Evolutionary conservation across 1,140 invertebrate genomes (phyloP).

Genomic region (Megalopta genalis): DNA sequence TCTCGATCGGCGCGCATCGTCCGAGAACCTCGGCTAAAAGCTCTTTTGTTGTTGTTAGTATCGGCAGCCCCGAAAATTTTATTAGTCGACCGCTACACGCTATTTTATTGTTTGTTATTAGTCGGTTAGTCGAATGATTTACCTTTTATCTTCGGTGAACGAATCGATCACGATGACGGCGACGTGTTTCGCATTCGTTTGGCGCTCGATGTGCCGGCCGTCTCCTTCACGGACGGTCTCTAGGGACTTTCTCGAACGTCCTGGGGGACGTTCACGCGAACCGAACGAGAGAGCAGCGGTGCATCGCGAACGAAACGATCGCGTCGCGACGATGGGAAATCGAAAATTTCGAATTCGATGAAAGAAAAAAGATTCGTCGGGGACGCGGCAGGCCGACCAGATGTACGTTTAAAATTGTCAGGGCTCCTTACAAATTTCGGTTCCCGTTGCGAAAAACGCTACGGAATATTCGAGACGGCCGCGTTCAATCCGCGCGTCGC

Average conservation of each 20-base stretch:
- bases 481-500: too few relatives aligned
- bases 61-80: constrained; percentile 46
- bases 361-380: too few relatives aligned
- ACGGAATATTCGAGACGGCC: not conserved
- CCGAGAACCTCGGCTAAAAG: too few relatives aligned
- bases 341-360: too few relatives aligned
- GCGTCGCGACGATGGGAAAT: too few relatives aligned
- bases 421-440: constrained; percentile 29
- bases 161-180: too few relatives aligned
- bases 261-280: not conserved
- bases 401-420: constrained; percentile 33
- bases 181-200: too few relatives aligned
- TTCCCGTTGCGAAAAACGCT: constrained; percentile 8
- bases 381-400: too few relatives aligned
- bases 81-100: not conserved
- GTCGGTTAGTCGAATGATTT: not conserved
- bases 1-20: not conserved
- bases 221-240: not conserved
- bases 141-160: not conserved
- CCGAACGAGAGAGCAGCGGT: not conserved
- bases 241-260: not conserved
- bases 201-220: too few relatives aligned
- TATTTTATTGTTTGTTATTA: too few relatives aligned
- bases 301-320: not conserved
- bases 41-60: constrained; percentile 11